Percentiles rank a stretch among this genome's conserved stretches.
phyloP scores from a whole-genome alignment of 2,888 invertebrate genomes.

The Drosophila imparisetae region DNA sequence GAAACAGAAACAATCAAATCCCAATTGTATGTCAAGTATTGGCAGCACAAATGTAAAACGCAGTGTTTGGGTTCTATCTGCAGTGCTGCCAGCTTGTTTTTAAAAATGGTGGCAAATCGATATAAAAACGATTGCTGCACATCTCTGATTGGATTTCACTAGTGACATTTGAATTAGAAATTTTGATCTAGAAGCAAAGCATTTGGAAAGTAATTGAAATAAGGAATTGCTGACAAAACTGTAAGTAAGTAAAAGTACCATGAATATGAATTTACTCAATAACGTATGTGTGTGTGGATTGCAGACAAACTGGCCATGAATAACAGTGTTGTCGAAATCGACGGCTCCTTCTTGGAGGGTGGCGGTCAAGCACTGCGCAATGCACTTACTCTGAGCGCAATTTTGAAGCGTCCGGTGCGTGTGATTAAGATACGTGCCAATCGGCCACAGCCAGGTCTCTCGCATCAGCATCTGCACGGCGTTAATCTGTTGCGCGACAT shows the following conservation, averaged over 20 bases:
- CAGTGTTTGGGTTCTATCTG: slow-evolving; percentile 24
- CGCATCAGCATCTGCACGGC: slow-evolving; percentile 93
- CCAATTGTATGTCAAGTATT: slow-evolving; percentile 17
- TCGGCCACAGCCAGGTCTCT: slow-evolving; percentile 92
- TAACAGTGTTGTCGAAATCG: slow-evolving; percentile 86
- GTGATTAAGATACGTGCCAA: slow-evolving; percentile 93
- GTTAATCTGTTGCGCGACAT: slow-evolving; percentile 89
- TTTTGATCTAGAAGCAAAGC: neutral
- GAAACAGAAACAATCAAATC: neutral
- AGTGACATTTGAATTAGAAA: slow-evolving; percentile 34
- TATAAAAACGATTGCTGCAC: neutral
- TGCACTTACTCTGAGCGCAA: slow-evolving; percentile 91
- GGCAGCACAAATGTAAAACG: slow-evolving; percentile 23
- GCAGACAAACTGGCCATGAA: slow-evolving; percentile 29
- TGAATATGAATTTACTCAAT: neutral
- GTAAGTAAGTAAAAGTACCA: slow-evolving; percentile 7
- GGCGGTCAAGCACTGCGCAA: slow-evolving; percentile 96
- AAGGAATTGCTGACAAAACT: slow-evolving; percentile 2
- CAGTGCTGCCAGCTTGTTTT: slow-evolving; percentile 37
- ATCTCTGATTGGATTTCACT: slow-evolving; percentile 1
- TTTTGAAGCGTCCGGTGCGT: slow-evolving; percentile 89
- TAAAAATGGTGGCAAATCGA: neutral
- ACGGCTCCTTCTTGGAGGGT: slow-evolving; percentile 92
- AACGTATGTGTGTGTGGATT: neutral
- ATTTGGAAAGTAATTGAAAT: neutral